Conservation (phyloP, 2,113 vertebrate species). For the Psittacus erithacus region DNA sequence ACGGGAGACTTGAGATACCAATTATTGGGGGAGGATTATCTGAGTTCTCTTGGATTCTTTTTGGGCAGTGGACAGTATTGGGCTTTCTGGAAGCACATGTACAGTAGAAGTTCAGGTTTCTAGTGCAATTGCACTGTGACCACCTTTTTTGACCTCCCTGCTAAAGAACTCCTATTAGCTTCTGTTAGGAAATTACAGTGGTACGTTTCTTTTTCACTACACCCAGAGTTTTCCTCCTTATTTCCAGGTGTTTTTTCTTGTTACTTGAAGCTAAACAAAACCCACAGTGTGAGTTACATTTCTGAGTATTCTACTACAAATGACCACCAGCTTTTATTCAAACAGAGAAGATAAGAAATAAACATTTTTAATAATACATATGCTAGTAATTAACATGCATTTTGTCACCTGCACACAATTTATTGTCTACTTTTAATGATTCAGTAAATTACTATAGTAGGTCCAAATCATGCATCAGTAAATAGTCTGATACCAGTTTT, state of each 20-base stretch:
- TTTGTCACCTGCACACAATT: neutral
- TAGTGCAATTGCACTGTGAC: neutral
- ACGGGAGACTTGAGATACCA: rapidly evolving
- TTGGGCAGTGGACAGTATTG: neutral
- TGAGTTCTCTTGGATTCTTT: neutral
- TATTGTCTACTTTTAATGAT: neutral
- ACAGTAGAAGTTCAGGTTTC: neutral
- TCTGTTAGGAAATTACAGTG: neutral
- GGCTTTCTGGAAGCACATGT: neutral
- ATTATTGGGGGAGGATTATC: neutral
- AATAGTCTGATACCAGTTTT: neutral
- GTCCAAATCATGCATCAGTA: neutral
- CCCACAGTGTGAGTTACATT: neutral
- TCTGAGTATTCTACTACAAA: neutral
- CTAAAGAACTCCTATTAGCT: neutral
- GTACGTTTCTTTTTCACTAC: neutral
- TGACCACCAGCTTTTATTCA: neutral
- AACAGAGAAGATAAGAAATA: neutral
- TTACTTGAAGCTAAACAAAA: neutral
- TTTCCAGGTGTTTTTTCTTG: neutral
- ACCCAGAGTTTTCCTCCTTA: neutral
- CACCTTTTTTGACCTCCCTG: neutral
- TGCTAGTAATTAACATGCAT: neutral
- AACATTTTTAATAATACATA: neutral
- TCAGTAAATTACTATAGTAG: neutral